Conservation (phyloP, 2,113 vertebrate species). For the Sprattus sprattus region DNA sequence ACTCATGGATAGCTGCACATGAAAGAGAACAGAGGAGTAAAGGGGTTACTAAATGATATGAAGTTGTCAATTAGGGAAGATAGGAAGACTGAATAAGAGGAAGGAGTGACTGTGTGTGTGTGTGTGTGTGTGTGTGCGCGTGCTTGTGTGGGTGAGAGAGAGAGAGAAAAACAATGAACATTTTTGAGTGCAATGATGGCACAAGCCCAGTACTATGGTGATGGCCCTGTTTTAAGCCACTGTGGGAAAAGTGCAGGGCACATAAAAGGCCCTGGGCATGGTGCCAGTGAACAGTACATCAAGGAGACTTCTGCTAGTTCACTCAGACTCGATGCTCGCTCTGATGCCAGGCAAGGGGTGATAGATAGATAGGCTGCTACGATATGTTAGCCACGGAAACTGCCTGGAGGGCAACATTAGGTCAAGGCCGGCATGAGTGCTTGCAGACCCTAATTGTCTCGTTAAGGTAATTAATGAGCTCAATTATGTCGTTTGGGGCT, state of each 20-base stretch:
- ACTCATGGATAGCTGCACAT: no score
- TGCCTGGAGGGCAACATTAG: background rate
- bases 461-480: conserved; percentile 46
- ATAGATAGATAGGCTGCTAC: background rate
- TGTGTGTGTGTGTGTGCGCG: background rate
- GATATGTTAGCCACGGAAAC: background rate
- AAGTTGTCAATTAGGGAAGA: background rate
- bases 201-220: background rate
- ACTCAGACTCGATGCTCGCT: background rate
- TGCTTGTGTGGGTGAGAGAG: background rate
- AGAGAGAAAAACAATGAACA: background rate
- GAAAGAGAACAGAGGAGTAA: no score
- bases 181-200: background rate
- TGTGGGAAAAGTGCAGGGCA: background rate
- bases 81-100: background rate
- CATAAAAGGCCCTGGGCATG: background rate
- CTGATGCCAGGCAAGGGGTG: background rate
- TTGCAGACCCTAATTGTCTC: conserved; percentile 29
- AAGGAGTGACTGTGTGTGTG: background rate
- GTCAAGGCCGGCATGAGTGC: background rate
- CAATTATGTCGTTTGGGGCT: conserved; percentile 22
- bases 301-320: background rate
- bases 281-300: background rate
- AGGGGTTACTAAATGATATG: no score
- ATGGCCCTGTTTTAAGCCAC: background rate